These are phyloP conservation scores for Incurvaria masculella DNA, from an alignment of 2,888 invertebrate genomes.

Conservation along the genomic window DNA sequence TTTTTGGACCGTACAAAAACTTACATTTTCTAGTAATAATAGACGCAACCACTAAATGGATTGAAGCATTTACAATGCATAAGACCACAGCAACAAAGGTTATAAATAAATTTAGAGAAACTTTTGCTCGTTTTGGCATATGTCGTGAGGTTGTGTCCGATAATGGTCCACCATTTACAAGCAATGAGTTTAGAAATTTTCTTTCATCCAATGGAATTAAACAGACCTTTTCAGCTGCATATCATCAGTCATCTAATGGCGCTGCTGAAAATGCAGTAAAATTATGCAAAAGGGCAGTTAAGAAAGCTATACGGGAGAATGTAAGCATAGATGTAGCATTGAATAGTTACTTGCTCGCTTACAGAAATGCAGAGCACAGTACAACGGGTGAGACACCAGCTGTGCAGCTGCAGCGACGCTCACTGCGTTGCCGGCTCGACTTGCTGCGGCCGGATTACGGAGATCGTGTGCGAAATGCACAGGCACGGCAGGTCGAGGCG, in stretches of 20 bases:
- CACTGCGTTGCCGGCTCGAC: conserved; percentile 1
- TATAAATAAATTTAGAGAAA: too few relatives aligned
- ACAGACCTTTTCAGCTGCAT: conserved; percentile 2
- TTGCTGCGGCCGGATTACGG: not conserved
- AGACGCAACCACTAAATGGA: too few relatives aligned
- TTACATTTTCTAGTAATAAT: too few relatives aligned
- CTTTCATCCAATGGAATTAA: conserved; percentile 4
- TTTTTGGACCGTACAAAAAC: too few relatives aligned
- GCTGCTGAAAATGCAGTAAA: conserved; percentile 7
- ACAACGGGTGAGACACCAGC: conserved; percentile 3
- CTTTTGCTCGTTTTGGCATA: too few relatives aligned
- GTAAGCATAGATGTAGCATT: not conserved
- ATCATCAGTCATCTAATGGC: conserved; percentile 8
- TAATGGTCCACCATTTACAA: too few relatives aligned
- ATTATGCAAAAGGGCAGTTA: conserved; percentile 6
- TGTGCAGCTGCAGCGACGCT: not conserved
- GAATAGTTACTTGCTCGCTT: conserved; percentile 1
- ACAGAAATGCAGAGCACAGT: not conserved
- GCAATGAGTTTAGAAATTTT: too few relatives aligned
- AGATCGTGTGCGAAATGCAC: not conserved
- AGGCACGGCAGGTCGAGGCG: not conserved
- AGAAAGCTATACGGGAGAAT: conserved; percentile 2
- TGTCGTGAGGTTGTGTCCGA: too few relatives aligned
- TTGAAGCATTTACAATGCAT: too few relatives aligned
- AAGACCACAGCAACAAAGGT: too few relatives aligned